Evolutionary conservation across 2,888 invertebrate genomes (phyloP), one percentile per base, ranked within the genome.

Genomic region (Spilosoma lubricipeda): DNA sequence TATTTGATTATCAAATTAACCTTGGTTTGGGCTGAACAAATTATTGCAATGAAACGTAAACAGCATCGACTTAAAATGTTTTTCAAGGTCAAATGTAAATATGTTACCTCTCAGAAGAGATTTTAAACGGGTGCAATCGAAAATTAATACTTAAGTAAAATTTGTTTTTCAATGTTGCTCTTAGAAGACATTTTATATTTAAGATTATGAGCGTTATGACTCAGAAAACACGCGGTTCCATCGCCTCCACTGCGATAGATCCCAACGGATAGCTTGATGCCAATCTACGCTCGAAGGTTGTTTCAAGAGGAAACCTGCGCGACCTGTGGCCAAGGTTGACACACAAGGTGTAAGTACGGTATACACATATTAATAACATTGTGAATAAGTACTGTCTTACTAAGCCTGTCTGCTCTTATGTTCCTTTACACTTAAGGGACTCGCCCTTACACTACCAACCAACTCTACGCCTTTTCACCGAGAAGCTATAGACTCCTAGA

Each of bases 1-100:
- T 52, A 71, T 42, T 73, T 52, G 23, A 68, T 73, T 73, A 36
- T 69, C 52, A 70, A 48, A 73, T 65, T 68, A 70, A 73, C 69
- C 73, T 69, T 65, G 69, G 67, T 30, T 67, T 30, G 18, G 67
- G 45, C 45, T 67, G 67, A 30, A 67, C 45, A 67, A 45, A 20
- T 65, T 71, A 67, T 66, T 64, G 52, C 56, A 72, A 33, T 33
- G n/a, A 70, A 59, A 70, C n/a, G 59, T 36, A 70, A 70, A 70
- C 27, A 59, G 15, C 39, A 39, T 39, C 27, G 15, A 27, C 33
- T 30, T 33, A 11, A n/a, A 52, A 69, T 11, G 11, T 9, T 30
- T 7, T 52, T 48, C 52, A 23, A 52, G 68, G 68, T 52, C 68
- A 69, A 23, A 33, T 69, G 27, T 59, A 59, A 59, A 59, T 59